Evolutionary conservation across 2,888 invertebrate genomes (phyloP), one percentile per base, ranked within the genome.

Genomic region (Pristionchus exspectatus): DNA sequence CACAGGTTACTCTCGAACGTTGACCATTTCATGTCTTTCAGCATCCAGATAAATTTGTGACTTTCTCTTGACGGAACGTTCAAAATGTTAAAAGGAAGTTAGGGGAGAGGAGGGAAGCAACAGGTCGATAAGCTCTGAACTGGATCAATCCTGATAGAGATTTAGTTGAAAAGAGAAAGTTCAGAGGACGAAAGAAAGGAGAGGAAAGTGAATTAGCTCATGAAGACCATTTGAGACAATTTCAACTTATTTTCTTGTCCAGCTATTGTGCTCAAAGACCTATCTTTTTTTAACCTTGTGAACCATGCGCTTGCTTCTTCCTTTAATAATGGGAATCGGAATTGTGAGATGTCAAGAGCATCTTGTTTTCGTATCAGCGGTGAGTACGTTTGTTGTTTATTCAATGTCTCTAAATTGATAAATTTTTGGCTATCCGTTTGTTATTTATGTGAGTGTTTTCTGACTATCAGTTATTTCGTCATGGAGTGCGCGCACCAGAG

Each of bases 401-500:
- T 38, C 50, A 54, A 54, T 54, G 9, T 21, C 18, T 83, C 9
- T n/a, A 30, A 54, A n/a, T 54, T 27, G 56, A 72, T 2, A 4
- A 27, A 72, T 4, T 72, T 72, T 30, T 16, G n/a, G 72, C 2
- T 14, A 72, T 24, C n/a, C n/a, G 72, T 38, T 69, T 33, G 77
- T 21, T 12, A 30, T 7, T 14, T 21, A 77, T 77, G 2, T 77
- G 24, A 18, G 33, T 77, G 12, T 12, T n/a, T 77, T 56, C 21
- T 30, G n/a, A 33, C 44, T 50, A 50, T 44, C 69, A 87, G 87
- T 0, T 88, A 0, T 88, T 88, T 30, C 87, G 87, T 18, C 87
- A 88, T 74, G 87, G 87, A 21, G 33, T 74, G 54, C 87, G 87
- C 3, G 87, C 87, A 10, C 87, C 87, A 30, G 87, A 88, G 44